These are phyloP conservation scores for Upupa epops DNA, from an alignment of 2,113 vertebrate species.

Conservation along the genomic window DNA sequence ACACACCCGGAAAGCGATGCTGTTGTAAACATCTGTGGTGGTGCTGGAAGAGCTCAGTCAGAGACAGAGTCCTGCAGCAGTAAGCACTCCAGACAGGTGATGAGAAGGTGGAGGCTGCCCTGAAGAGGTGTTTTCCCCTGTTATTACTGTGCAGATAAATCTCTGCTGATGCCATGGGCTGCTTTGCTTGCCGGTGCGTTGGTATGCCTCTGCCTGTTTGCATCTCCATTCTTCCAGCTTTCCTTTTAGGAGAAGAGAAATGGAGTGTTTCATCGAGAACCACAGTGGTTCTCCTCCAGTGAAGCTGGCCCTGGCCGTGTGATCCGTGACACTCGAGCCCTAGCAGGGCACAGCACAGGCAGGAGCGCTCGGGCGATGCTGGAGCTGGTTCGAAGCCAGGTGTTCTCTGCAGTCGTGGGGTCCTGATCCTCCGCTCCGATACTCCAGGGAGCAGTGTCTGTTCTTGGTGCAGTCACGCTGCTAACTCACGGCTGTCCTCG, in stretches of 20 bases:
- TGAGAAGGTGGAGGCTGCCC: neutral
- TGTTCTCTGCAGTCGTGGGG: neutral
- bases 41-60: neutral
- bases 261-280: no score
- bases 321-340: rapidly evolving
- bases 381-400: neutral
- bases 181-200: neutral
- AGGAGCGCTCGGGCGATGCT: neutral
- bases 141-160: neutral
- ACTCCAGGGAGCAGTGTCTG: rapidly evolving
- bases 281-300: neutral
- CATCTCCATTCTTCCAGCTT: neutral
- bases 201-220: neutral
- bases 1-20: neutral
- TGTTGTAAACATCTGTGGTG: neutral
- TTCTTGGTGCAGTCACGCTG: neutral
- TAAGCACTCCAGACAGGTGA: neutral
- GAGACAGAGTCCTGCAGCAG: rapidly evolving
- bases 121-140: neutral
- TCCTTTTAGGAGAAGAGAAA: no score
- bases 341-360: neutral
- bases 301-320: neutral
- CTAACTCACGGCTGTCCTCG: neutral
- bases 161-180: neutral
- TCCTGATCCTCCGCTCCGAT: neutral